Percentiles rank a stretch among this genome's conserved stretches.
phyloP scores from a whole-genome alignment of 2,113 vertebrate species.

The Corythoichthys intestinalis region DNA sequence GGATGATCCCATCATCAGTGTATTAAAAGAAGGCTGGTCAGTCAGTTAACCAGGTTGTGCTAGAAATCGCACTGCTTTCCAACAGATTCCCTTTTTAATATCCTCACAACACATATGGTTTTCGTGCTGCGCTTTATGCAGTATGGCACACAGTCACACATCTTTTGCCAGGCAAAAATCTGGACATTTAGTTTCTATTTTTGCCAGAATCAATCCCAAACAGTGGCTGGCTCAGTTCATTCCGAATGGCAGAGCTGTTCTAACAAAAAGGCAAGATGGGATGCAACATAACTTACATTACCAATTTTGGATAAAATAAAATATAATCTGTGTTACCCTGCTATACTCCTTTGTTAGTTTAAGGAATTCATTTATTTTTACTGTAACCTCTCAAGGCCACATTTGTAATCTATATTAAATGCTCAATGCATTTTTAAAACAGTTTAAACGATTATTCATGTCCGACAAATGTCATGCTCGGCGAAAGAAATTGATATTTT shows the following conservation, averaged over 20 bases:
- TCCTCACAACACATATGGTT: neutral
- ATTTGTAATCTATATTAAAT: neutral
- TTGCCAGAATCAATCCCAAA: neutral
- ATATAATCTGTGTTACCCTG: neutral
- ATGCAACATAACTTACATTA: neutral
- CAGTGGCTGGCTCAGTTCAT: neutral
- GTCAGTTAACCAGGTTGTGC: slow-evolving; percentile 43
- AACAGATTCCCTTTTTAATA: slow-evolving; percentile 14
- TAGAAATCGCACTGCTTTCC: slow-evolving; percentile 5
- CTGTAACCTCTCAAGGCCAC: neutral
- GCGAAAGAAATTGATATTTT: neutral
- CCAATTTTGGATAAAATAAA: neutral
- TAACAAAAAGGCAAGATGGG: neutral
- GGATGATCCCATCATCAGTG: slow-evolving; percentile 63
- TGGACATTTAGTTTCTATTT: neutral
- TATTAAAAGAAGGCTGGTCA: slow-evolving; percentile 48
- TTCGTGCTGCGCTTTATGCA: neutral
- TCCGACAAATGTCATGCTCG: neutral
- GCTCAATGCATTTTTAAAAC: neutral
- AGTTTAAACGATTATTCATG: neutral
- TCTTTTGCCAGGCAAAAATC: neutral
- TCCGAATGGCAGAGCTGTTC: neutral
- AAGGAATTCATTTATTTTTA: neutral
- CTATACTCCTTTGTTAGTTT: no score
- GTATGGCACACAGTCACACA: neutral